A percentile compares a stretch with the other conserved stretches of the same genome.
phyloP scores from a whole-genome alignment of 2,113 vertebrate species.

The Balaeniceps rex region DNA sequence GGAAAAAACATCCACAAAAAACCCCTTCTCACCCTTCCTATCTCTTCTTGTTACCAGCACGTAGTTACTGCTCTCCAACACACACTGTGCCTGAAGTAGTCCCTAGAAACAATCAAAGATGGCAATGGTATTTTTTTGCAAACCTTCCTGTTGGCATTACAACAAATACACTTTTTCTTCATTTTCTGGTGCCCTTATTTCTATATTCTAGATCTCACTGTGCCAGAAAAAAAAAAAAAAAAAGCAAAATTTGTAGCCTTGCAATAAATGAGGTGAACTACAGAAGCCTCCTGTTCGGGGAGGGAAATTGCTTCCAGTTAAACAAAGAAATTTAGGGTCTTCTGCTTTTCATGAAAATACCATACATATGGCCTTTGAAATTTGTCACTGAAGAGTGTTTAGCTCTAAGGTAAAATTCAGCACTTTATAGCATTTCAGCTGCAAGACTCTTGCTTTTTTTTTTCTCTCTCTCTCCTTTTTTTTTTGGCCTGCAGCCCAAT shows the following conservation, averaged over 20 bases:
- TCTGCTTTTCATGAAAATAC: constrained; percentile 74
- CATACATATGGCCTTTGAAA: constrained; percentile 81
- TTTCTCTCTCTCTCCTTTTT: neutral
- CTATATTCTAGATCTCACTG: neutral
- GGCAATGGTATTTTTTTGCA: neutral
- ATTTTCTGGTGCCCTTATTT: neutral
- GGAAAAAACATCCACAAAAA: neutral
- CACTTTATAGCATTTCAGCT: constrained; percentile 73
- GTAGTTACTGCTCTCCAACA: neutral
- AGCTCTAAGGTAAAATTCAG: constrained; percentile 78
- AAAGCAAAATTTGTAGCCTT: constrained; percentile 18
- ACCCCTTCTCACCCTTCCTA: neutral
- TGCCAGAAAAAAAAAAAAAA: neutral
- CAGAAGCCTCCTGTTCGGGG: constrained; percentile 32
- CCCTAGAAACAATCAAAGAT: constrained; percentile 18
- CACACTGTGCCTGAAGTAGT: neutral
- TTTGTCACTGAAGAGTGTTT: constrained; percentile 77
- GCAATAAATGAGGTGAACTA: constrained; percentile 58
- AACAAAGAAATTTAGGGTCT: constrained; percentile 78
- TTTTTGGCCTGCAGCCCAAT: constrained; percentile 79
- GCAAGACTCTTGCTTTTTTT: constrained; percentile 63
- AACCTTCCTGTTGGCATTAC: neutral
- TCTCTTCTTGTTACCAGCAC: neutral
- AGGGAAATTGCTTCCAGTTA: constrained; percentile 70
- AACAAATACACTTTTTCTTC: neutral